Evolutionary conservation across 2,113 vertebrate species (phyloP).

Genomic region (Rhipidura dahli): DNA sequence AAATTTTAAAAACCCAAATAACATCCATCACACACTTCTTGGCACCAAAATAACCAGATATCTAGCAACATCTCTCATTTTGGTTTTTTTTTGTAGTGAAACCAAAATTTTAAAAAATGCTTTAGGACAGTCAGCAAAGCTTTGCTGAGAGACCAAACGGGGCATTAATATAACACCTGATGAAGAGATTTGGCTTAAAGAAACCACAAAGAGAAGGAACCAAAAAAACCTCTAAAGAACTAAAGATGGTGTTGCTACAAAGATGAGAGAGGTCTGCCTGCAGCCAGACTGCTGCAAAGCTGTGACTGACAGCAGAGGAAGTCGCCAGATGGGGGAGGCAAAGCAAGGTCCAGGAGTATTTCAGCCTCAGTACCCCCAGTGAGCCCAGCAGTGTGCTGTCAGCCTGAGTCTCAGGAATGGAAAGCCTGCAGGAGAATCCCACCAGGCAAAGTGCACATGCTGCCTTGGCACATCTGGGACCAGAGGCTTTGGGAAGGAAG

Average conservation of each 20-base stretch:
- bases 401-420: neutral
- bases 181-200: neutral
- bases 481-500: neutral
- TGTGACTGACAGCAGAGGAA: neutral
- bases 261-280: neutral
- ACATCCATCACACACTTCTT: neutral
- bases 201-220: neutral
- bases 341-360: neutral
- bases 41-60: neutral
- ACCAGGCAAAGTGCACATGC: accelerated
- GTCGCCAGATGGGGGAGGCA: accelerated
- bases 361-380: neutral
- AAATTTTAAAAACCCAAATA: neutral
- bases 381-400: neutral
- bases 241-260: neutral
- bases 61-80: neutral
- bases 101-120: neutral
- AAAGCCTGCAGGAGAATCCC: neutral
- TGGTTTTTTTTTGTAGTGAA: neutral
- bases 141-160: neutral
- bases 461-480: neutral
- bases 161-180: neutral
- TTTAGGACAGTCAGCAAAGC: neutral
- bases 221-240: neutral
- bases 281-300: neutral